Base-by-base conservation (phyloP, 2,888 invertebrate species). In the Bellardia bayeri region DNA sequence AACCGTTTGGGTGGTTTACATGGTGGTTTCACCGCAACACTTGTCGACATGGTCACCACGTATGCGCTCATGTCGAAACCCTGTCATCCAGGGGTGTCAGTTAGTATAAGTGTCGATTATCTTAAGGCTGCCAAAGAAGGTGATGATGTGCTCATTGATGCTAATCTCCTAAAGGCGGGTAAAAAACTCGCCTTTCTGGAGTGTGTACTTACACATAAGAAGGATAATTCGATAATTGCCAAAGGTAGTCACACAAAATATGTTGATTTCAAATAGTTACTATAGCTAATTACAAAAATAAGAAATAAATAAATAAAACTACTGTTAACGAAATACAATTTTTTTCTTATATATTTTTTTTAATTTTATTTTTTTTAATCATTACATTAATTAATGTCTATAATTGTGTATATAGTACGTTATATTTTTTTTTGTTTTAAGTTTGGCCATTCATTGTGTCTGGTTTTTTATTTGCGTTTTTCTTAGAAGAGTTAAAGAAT, bases 171-270 rank as follows among this genome's bases (percentile, higher is more conserved):
- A 40, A 97, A 96, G 93, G 94, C 95, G 61, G 98, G 98, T 1
- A 96, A 95, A 90, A 96, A 95, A 71, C 93, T 98, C 87, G 98
- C 98, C 0, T 98, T 97, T 92, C 94, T 98, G 11, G 96, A 96
- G 90, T 97, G 98, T 14, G 96, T 97, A 90, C 94, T 99, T 2
- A 95, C 95, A 63, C 96, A 97, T 87, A 98, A 98, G 93, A 94
- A 94, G 8, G 96, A 95, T 86, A 96, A 97, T 78, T 94, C 95
- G 66, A 90, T 98, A 2, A 93, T 99, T 72, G 98, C 97, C 5
- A 96, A 95, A 88, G 98, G 98, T 56, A 95, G 95, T 82, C 98
- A 99, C 92, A 98, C 97, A 0, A 98, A 98, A 93, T 97, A 95
- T 92, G 92, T 96, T 6, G 92, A 92, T 33, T 82, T 92, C 14